phyloP scores from a whole-genome alignment of 2,797 vertebrate species.

The Falco biarmicus region DNA sequence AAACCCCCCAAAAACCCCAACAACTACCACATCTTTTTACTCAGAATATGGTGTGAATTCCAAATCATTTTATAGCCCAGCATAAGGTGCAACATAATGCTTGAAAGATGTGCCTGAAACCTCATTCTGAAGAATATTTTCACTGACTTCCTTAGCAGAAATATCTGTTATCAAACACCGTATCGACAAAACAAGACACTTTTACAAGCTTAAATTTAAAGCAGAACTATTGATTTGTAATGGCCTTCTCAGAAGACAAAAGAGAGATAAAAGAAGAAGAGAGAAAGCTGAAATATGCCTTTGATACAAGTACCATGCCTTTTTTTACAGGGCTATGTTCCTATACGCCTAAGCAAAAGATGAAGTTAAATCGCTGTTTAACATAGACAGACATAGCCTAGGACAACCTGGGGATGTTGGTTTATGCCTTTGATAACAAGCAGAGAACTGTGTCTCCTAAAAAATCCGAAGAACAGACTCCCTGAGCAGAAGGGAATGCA shows the following conservation, averaged over 20 bases:
- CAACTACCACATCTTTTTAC: background rate
- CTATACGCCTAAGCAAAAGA: background rate
- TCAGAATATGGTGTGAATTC: background rate
- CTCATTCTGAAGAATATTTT: background rate
- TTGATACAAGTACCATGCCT: background rate
- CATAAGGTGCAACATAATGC: background rate
- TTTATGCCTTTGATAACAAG: background rate
- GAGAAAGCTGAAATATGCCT: background rate
- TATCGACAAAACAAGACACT: background rate
- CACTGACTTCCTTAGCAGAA: background rate
- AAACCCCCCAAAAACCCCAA: background rate
- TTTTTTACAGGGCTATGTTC: background rate
- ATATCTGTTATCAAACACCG: background rate
- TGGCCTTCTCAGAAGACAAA: background rate
- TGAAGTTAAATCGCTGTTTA: background rate
- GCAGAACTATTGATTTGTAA: background rate
- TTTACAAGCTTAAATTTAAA: background rate
- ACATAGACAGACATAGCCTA: rapidly evolving
- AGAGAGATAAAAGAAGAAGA: background rate
- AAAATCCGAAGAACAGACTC: background rate
- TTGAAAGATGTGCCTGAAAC: background rate
- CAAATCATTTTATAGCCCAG: background rate
- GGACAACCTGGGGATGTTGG: background rate
- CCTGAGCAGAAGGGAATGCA: rapidly evolving
- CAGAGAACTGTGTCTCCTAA: background rate